Base-by-base conservation (phyloP, 2,113 vertebrate genomes). In the Rhinichthys klamathensis region DNA sequence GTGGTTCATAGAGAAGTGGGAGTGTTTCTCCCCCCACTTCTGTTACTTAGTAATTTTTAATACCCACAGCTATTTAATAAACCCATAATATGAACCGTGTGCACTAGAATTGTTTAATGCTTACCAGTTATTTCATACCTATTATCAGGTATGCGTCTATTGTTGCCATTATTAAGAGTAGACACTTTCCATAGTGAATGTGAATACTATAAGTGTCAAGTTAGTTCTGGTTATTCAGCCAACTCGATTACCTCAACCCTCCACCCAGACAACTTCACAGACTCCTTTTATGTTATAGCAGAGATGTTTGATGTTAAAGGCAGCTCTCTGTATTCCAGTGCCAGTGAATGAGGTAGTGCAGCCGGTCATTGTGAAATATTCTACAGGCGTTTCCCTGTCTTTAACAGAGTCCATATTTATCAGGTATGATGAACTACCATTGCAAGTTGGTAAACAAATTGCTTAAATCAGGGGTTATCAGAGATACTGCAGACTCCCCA, bases 301-400 rank as follows among this genome's bases (percentile, higher is more conserved):
- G 67, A 30, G 12, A 46, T 74, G 6, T 76, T 49, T 51, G 7
- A 21, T 76, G 75, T 38, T 80, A 44, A 80, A 61, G 23, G 32
- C 75, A 15, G 21, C 32, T 38, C 25, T 54, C 27, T 76, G 0
- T 54, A 54, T 49, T 54, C 49, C 46, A 75, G 44, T 10, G 73
- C 46, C 16, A 32, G 27, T 76, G 49, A 54, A 54, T n/a, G 51
- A 78, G 75, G 4, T 38, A 78, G 54, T n/a, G 51, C 6, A 6
- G 30, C 32, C 54, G 60, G 46, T 78, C 49, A 77, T 77, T 78
- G 13, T 63, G 58, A 44, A 80, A 63, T 44, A 35, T 44, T 61
- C n/a, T 8, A 61, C 12, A 1, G 3, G 51, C 2, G 7, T 21
- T 61, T 25, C 35, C 4, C 35, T 80, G 56, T 61, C 32, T 46